A percentile compares a stretch with the other conserved stretches of the same genome.
These are phyloP conservation scores for Tanaodytes sp. DNA, from an alignment of 2,888 invertebrate species.

Conservation along the genomic window DNA sequence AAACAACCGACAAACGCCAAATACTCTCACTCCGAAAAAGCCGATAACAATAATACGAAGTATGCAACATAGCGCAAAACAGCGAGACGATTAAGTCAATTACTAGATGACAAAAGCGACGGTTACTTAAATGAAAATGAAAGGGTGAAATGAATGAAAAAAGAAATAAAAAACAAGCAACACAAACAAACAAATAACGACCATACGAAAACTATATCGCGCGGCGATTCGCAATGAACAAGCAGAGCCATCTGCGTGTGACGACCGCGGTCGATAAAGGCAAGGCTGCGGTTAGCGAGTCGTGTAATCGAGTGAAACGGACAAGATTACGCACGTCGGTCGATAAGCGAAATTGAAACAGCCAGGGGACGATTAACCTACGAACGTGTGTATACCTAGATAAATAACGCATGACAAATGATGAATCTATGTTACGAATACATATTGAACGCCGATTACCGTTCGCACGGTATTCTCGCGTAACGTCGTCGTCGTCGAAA, in stretches of 20 bases:
- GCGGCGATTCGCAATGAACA: too few relatives aligned
- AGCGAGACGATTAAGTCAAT: slow-evolving; percentile 35
- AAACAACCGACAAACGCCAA: slow-evolving; percentile 49
- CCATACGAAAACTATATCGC: too few relatives aligned
- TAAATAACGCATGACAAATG: slow-evolving; percentile 43
- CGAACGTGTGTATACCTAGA: slow-evolving; percentile 32
- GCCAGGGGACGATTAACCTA: neutral
- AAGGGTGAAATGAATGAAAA: neutral
- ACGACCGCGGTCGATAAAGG: too few relatives aligned
- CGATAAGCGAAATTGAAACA: too few relatives aligned
- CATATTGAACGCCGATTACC: slow-evolving; percentile 36
- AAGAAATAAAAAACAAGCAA: neutral
- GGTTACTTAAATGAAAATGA: slow-evolving; percentile 37
- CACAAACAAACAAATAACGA: neutral
- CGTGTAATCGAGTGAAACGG: too few relatives aligned
- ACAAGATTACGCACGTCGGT: too few relatives aligned
- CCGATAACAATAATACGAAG: neutral
- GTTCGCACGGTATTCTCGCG: slow-evolving; percentile 18
- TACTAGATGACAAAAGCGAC: slow-evolving; percentile 29
- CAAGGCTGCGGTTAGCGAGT: too few relatives aligned
- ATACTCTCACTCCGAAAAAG: slow-evolving; percentile 31
- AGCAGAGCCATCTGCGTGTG: too few relatives aligned
- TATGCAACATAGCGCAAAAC: slow-evolving; percentile 1
- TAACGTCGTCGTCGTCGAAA: slow-evolving; percentile 8
- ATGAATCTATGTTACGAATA: slow-evolving; percentile 17